Evolutionary conservation across 1,140 invertebrate genomes (phyloP).

Genomic region (Mercenaria mercenaria): DNA sequence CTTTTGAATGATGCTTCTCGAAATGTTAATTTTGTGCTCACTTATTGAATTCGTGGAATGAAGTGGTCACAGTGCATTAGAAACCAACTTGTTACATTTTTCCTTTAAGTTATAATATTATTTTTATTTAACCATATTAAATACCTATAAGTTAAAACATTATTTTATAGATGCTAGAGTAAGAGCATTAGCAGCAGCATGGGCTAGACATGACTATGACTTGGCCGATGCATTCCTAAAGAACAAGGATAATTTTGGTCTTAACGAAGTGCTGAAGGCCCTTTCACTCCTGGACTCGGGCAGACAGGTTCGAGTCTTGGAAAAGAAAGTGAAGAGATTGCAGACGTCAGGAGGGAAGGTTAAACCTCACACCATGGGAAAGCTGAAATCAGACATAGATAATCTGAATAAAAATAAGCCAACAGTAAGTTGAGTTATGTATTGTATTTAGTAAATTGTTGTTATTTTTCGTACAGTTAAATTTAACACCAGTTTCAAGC

Average conservation of each 20-base stretch:
- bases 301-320: constrained; percentile 76
- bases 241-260: constrained; percentile 79
- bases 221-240: constrained; percentile 78
- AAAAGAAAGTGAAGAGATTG: constrained; percentile 82
- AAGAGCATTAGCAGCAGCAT: constrained; percentile 82
- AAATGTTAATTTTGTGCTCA: too few relatives aligned
- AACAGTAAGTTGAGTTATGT: constrained; percentile 71
- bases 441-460: neutral
- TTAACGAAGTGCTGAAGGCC: constrained; percentile 84
- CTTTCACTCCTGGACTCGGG: constrained; percentile 82
- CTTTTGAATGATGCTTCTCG: too few relatives aligned
- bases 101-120: neutral
- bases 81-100: too few relatives aligned
- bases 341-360: constrained; percentile 79
- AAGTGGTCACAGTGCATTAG: too few relatives aligned
- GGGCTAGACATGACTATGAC: constrained; percentile 82
- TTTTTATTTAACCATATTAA: neutral
- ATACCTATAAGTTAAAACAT: too few relatives aligned
- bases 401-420: constrained; percentile 82
- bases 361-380: constrained; percentile 78
- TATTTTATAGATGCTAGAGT: constrained; percentile 82
- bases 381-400: constrained; percentile 83
- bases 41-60: too few relatives aligned
- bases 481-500: too few relatives aligned
- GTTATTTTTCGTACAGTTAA: too few relatives aligned